Base-by-base conservation (phyloP, 1,140 invertebrate genomes). In the Tyrophagus putrescentiae region DNA sequence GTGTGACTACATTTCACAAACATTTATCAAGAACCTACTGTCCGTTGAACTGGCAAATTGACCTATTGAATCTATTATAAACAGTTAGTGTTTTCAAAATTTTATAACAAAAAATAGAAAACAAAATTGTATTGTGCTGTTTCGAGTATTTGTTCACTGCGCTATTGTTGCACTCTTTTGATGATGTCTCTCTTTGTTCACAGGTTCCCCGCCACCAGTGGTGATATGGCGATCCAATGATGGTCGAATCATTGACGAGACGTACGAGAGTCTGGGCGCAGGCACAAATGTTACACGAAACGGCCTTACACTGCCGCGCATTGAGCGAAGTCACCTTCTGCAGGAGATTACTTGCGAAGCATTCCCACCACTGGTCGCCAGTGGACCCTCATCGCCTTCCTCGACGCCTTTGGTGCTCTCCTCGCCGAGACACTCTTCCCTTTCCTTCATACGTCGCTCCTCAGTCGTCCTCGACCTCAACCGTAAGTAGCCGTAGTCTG, bases 161-260 rank as follows among this genome's bases (percentile, higher is more conserved):
- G n/a, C n/a, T n/a, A n/a, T n/a, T n/a, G n/a, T n/a, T n/a, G n/a
- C n/a, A n/a, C n/a, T 39, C 36, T 13, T 39, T 39, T 21, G 36
- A 39, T 39, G 13, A 39, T 39, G 36, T 39, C 31, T 52, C 16
- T 52, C 23, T 2, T 52, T 27, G n/a, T 9, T 1, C 1, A 32
- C 3, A 54, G 52, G 52, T 31, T 54, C 28, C 2, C 52, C 52
- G 13, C 52, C 52, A 18, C 52, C 52, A 31, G 25, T 54, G 18
- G 52, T 54, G 52, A 54, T 54, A 27, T 54, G 52, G 52, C 13
- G 25, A 32, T 27, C 13, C 25, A 54, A 54, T 31, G 52, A 54
- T 33, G 52, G 52, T 13, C 13, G 25, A 11, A 33, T 54, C 27
- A 32, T 54, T 29, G 52, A 54, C 27, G 52, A 54, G 13, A 27